Base-by-base conservation (phyloP, 2,797 vertebrate genomes). In the Epinephelus awoara region DNA sequence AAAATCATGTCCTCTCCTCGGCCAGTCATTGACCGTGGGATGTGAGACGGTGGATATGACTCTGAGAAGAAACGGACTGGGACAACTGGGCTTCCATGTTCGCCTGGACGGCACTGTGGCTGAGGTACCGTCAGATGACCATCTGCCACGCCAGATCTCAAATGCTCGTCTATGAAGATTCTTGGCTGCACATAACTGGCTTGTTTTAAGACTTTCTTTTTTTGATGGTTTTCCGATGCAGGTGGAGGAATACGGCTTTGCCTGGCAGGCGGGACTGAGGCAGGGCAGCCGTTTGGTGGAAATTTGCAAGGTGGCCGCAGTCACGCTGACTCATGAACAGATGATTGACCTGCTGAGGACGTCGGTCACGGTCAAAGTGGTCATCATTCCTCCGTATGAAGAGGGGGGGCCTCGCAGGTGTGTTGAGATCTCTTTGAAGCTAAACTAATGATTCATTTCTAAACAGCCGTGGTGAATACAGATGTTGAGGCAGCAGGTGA, bases 221-320 rank as follows among this genome's bases (percentile, higher is more conserved):
- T 56, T 27, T 21, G n/a, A 4, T 44, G 54, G 23, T 27, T 62
- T 49, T 57, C 6, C 50, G 6, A 2, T 61, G 25, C 80, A 95
- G 94, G 98, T 99, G 85, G 98, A 99, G 90, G 98, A 98, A 47
- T 99, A 99, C 0, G 98, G 98, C 34, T 99, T 99, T 5, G 98
- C 98, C 77, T 99, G 98, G 98, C 98, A 99, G 87, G 97, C 98
- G 0, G 98, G 98, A 0, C 93, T 99, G 67, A 95, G 98, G 18
- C 97, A 98, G 67, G 98, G 98, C 67, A 99, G 98, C 84, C 96
- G 97, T 0, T 85, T 98, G 64, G 97, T 99, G 52, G 98, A 99
- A 91, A 97, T 99, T 86, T 99, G 98, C 94, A 99, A 99, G 77
- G 98, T 98, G 66, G 98, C 98, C 0, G 96, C 98, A 0, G 97